Base-by-base conservation (phyloP, 2,797 vertebrate genomes). In the Spheniscus humboldti region DNA sequence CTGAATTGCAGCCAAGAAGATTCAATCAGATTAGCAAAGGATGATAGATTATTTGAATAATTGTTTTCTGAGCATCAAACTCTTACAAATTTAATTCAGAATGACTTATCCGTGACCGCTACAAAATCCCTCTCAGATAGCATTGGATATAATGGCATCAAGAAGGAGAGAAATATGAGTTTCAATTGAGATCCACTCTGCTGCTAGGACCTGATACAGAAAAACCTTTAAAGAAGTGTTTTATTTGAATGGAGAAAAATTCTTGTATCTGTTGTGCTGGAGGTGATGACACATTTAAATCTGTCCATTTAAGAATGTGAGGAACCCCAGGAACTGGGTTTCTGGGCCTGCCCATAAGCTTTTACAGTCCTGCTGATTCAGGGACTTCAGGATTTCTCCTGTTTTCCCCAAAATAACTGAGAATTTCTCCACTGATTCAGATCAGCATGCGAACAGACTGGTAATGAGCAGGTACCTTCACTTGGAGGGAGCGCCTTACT, bases 31-130 rank as follows among this genome's bases (percentile, higher is more conserved):
- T 60, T 56, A 87, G 13, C 20, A 73, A 64, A 68, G 10, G 10
- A 68, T 89, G 30, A 57, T 19, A 19, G 5, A 56, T 45, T 73
- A 25, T 52, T 85, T 84, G 50, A 89, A 16, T 66, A 30, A 59
- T 39, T 83, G 2, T 80, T 86, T 80, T 67, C 35, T 90, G 43
- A 74, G 8, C 12, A 66, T 31, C 4, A 76, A 48, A 68, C 7
- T 82, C 27, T 66, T 87, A 13, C 18, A 76, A 89, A 55, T 67
- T 57, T 33, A 55, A 47, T 92, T 90, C 10, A 4, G 74, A 88
- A 76, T 0, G 0, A 53, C 14, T 69, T 82, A 52, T 8, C 52
- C 4, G 1, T 4, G 7, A 79, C 25, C 15, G 47, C 30, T 50
- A 16, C 57, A 88, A 88, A 87, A 79, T 55, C 8, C 6, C 3